Percentiles rank a stretch among this genome's conserved stretches.
Conservation (phyloP, 2,113 vertebrate species). For the Panurus biarmicus region DNA sequence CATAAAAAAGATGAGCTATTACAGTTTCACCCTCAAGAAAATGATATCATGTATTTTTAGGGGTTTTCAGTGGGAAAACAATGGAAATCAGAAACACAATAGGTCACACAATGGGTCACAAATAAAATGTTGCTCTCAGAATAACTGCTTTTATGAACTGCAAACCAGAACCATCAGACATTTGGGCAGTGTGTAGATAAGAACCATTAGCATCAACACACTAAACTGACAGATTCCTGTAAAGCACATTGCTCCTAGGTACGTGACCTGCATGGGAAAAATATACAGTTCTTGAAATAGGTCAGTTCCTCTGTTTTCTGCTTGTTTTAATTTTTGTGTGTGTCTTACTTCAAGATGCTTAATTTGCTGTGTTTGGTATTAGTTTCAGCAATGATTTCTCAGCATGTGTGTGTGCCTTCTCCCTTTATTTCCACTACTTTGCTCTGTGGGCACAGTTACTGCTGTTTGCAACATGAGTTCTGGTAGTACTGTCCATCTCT, state of each 20-base stretch:
- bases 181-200: background rate
- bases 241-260: background rate
- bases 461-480: background rate
- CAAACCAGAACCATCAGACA: conserved; percentile 5
- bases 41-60: background rate
- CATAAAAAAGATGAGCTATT: background rate
- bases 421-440: background rate
- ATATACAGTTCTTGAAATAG: background rate
- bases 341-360: background rate
- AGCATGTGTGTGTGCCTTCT: background rate
- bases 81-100: background rate
- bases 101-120: background rate
- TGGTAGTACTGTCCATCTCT: background rate
- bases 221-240: background rate
- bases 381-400: background rate
- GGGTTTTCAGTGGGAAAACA: background rate
- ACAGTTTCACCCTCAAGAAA: background rate
- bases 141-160: conserved; percentile 14
- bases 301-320: background rate
- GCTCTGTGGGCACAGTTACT: background rate
- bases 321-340: background rate
- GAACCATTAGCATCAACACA: background rate
- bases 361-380: background rate
- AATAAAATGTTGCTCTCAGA: background rate
- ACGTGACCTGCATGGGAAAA: background rate